A percentile compares a stretch with the other conserved stretches of the same genome.
Conservation (phyloP, 2,797 vertebrate genomes). For the Lateolabrax maculatus region DNA sequence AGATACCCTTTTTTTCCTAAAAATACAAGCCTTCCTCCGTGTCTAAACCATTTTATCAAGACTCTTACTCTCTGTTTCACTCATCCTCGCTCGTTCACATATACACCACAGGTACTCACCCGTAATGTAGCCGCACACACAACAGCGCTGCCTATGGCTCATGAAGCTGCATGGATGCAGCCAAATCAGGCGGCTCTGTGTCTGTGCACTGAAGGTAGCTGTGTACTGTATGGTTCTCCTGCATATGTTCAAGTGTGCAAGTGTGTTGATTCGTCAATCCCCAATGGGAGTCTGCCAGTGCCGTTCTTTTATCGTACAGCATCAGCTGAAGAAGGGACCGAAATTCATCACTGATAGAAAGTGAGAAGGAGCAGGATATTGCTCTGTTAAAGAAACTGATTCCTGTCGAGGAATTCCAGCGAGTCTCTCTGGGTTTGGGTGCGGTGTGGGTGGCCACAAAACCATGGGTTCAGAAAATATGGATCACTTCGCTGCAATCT, state of each 20-base stretch:
- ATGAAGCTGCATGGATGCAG: not conserved
- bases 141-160: not conserved
- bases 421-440: not conserved
- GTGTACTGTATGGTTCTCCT: not conserved
- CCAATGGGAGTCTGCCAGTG: not conserved
- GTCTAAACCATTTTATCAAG: conserved; percentile 33
- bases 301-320: not conserved
- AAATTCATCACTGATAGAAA: conserved; percentile 13
- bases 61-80: not conserved
- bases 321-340: conserved; percentile 11
- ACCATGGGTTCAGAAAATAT: not conserved
- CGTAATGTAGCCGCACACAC: not conserved
- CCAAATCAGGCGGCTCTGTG: not conserved
- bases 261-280: not conserved
- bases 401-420: not conserved
- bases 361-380: conserved; percentile 32
- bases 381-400: conserved; percentile 11
- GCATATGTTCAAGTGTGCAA: not conserved
- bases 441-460: not conserved
- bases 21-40: conserved; percentile 6
- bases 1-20: conserved; percentile 20
- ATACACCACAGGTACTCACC: not conserved
- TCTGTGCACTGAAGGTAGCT: not conserved
- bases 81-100: not conserved
- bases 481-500: conserved; percentile 1